These are phyloP conservation scores for Sylvia atricapilla DNA, from an alignment of 2,113 vertebrate genomes.

Conservation along the genomic window DNA sequence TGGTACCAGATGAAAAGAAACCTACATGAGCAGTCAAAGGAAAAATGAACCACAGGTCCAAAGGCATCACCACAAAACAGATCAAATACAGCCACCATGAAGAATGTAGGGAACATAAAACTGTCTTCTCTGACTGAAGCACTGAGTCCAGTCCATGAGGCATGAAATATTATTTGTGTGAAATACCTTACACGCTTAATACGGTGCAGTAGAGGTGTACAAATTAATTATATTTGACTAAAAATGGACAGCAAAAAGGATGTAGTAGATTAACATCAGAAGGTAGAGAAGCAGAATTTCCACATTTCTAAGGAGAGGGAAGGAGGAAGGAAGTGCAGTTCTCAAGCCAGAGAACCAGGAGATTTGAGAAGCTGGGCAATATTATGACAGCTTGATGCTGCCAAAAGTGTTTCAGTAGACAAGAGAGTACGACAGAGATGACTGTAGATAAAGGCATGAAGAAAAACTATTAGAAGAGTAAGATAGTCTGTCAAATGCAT, in stretches of 20 bases:
- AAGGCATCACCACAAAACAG: background rate
- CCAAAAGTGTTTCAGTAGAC: background rate
- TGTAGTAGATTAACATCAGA: background rate
- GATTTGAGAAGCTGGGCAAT: background rate
- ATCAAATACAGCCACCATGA: background rate
- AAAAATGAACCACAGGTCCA: background rate
- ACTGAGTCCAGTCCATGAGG: background rate
- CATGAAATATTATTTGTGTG: background rate
- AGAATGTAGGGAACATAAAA: background rate
- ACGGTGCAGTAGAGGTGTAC: background rate
- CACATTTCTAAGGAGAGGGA: background rate
- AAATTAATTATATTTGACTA: background rate
- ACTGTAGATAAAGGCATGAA: background rate
- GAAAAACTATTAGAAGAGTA: background rate
- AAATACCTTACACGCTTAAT: background rate
- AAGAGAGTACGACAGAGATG: background rate
- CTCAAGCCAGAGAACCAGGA: background rate
- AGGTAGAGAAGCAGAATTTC: background rate
- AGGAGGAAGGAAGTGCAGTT: background rate
- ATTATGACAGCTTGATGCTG: background rate
- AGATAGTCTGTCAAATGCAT: conserved; percentile 5
- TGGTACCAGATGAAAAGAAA: background rate
- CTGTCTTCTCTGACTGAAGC: background rate
- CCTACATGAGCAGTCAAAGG: background rate
- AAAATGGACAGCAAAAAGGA: background rate